Evolutionary conservation across 2,113 vertebrate genomes (phyloP).

Genomic region (Salminus brasiliensis): DNA sequence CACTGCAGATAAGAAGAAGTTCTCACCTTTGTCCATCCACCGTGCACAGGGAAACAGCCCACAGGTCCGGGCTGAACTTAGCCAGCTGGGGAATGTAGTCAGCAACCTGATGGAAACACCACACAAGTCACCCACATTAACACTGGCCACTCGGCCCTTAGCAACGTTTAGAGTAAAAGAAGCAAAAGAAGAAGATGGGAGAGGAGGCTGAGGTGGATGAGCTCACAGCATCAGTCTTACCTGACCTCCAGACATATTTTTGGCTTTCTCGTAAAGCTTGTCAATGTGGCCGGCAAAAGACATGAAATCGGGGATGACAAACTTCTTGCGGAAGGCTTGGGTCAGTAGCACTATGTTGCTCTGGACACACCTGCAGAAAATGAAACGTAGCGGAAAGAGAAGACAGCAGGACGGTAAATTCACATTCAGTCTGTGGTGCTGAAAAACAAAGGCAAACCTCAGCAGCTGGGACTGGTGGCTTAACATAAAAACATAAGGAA

Average conservation of each 20-base stretch:
- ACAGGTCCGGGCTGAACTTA: constrained; percentile 95
- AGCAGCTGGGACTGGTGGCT: no score
- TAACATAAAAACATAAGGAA: no score
- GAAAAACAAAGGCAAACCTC: no score
- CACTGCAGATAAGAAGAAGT: not conserved
- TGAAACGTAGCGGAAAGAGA: not conserved
- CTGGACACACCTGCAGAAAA: constrained; percentile 89
- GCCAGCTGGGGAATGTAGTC: constrained; percentile 98
- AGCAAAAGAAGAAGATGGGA: not conserved
- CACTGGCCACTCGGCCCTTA: not conserved
- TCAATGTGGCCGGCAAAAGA: constrained; percentile 94
- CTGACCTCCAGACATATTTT: constrained; percentile 90
- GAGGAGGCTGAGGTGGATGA: no score
- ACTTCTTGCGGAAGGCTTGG: constrained; percentile 98
- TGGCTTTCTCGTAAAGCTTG: constrained; percentile 90
- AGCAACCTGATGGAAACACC: constrained; percentile 82
- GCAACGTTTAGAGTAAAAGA: not conserved
- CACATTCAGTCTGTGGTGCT: no score
- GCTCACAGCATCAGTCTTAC: constrained; percentile 69
- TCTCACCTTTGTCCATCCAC: constrained; percentile 96
- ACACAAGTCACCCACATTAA: not conserved
- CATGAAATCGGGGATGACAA: constrained; percentile 98
- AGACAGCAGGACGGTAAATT: not conserved
- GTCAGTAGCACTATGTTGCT: constrained; percentile 98
- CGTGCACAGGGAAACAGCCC: constrained; percentile 96